Percentiles rank a stretch among this genome's conserved stretches.
Conservation (phyloP, 1,140 invertebrate genomes). For the Maniola jurtina region DNA sequence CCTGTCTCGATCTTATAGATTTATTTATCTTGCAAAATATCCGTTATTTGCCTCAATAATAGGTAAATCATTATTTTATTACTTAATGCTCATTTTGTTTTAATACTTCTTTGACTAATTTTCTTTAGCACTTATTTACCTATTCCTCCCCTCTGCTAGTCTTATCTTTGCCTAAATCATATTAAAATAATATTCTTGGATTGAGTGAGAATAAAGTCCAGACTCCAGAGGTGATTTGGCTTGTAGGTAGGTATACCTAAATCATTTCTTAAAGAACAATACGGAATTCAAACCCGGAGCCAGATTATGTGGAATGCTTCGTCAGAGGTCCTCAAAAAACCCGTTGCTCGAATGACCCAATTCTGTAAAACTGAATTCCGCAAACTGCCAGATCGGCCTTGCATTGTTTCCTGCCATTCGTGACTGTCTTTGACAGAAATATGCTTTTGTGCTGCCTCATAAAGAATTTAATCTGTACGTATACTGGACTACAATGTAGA, state of each 20-base stretch:
- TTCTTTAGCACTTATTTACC: no score
- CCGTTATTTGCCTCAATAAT: slow-evolving; percentile 31
- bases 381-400: slow-evolving; percentile 27
- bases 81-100: no score
- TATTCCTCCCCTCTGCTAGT: no score
- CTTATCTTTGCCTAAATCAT: no score
- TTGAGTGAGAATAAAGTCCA: no score
- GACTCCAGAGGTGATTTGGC: no score
- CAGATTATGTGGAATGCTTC: neutral
- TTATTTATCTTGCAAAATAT: slow-evolving; percentile 59
- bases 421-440: slow-evolving; percentile 5
- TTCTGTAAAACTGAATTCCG: slow-evolving; percentile 32
- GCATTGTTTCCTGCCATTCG: slow-evolving; percentile 15
- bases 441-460: neutral
- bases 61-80: slow-evolving; percentile 31
- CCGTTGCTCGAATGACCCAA: slow-evolving; percentile 23
- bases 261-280: neutral
- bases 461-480: neutral
- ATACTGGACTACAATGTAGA: neutral
- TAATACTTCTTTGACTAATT: no score
- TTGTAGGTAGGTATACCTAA: neutral
- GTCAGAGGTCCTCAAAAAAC: slow-evolving; percentile 12
- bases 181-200: no score
- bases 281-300: neutral
- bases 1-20: slow-evolving; percentile 44